phyloP scores from a whole-genome alignment of 2,888 invertebrate species.

The Seladonia tumulorum region DNA sequence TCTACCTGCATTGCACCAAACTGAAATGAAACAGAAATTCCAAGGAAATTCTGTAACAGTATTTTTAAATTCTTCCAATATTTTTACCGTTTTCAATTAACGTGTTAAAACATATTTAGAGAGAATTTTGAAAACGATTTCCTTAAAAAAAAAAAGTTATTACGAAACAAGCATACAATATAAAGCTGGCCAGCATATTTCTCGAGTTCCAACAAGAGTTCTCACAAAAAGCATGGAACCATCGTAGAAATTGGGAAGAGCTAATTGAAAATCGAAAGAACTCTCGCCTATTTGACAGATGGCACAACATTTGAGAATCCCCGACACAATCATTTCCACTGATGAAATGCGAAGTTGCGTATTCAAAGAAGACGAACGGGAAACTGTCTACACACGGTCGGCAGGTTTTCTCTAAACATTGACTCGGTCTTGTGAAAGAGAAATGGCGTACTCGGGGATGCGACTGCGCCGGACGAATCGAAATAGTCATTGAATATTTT shows the following conservation, averaged over 20 bases:
- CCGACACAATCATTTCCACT: background rate
- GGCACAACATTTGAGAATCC: background rate
- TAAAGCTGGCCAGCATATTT: no score
- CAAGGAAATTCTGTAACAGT: no score
- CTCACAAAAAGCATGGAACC: no score
- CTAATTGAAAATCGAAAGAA: background rate
- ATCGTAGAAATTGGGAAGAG: background rate
- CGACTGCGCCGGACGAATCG: background rate
- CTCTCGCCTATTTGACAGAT: background rate
- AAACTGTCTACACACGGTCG: background rate
- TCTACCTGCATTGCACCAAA: no score
- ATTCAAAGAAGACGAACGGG: background rate
- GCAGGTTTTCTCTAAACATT: slow-evolving; percentile 8
- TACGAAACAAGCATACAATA: no score
- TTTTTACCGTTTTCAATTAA: no score
- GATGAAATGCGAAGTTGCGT: background rate
- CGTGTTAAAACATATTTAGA: no score
- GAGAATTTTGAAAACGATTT: no score
- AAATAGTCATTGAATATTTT: background rate
- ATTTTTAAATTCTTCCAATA: no score
- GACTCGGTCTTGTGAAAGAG: background rate
- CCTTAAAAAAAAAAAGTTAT: no score
- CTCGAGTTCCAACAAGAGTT: no score
- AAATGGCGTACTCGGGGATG: background rate
- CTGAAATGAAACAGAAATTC: no score